phyloP scores from a whole-genome alignment of 2,113 vertebrate species.

The Marmota flaviventris region DNA sequence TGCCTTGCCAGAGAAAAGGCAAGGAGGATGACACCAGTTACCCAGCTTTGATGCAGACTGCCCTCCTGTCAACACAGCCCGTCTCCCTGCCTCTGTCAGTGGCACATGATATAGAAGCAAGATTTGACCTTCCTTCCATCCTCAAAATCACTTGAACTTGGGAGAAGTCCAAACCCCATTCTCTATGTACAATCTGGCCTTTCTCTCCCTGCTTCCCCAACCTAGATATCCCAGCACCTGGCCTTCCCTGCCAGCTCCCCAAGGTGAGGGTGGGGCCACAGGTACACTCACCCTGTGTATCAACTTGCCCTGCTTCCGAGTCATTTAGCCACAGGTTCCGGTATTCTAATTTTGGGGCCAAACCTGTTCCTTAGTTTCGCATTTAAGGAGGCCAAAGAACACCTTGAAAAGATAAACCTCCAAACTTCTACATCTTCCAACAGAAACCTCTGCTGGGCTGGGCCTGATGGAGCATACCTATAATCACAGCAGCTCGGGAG shows the following conservation, averaged over 20 bases:
- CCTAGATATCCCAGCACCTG: background rate
- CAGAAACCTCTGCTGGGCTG: conserved; percentile 56
- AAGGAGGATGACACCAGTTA: background rate
- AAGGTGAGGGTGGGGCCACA: background rate
- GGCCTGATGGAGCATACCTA: too few relatives aligned
- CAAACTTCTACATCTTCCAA: conserved; percentile 62
- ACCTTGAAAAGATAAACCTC: conserved; percentile 69
- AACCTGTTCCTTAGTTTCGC: conserved; percentile 70
- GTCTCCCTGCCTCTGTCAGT: background rate
- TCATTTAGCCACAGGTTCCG: conserved; percentile 46
- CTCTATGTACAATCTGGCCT: background rate
- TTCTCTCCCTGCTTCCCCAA: background rate
- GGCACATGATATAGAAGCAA: background rate
- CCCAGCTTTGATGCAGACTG: background rate
- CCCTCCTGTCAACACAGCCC: background rate
- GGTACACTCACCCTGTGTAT: conserved; percentile 33
- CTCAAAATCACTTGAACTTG: background rate
- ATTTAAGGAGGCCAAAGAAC: conserved; percentile 51
- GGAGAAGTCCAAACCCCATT: conserved; percentile 3
- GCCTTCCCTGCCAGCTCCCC: background rate
- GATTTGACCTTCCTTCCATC: background rate
- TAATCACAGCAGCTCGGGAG: too few relatives aligned
- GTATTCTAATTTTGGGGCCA: conserved; percentile 57
- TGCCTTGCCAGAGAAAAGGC: conserved; percentile 6
- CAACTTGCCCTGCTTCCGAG: conserved; percentile 44